Evolutionary conservation across 2,888 invertebrate species (phyloP), one percentile per base, ranked within the genome.

Genomic region (Caenorhabditis wallacei): DNA sequence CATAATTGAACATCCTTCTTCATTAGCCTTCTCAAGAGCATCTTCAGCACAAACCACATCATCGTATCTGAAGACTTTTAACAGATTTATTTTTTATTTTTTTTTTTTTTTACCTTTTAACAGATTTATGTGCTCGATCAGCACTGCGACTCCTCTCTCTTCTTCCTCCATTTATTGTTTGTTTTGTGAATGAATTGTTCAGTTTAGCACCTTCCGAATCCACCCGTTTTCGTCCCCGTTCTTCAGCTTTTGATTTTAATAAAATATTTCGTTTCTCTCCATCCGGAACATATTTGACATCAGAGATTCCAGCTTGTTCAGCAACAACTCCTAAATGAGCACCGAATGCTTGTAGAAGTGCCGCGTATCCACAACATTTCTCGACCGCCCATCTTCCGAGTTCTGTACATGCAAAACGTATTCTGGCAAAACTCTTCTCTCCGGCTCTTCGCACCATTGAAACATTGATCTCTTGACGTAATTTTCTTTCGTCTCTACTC

Each of bases 351-450:
- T 86, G 86, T 1, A 90, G 74, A n/a, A 89, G 70, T 8, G 86
- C 78, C 8, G 87, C 82, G 71, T 90, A 90, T 37, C 89, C 90
- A 30, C 85, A 81, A 63, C 91, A 90, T 59, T 87, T 90, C 16
- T 79, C 80, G 8, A 85, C 63, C 0, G 90, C 88, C 91, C 91
- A 91, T 59, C 84, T 83, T 16, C 86, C 76, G 8, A 91, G 75
- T 63, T 87, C 76, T 20, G 59, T 59, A 18, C 87, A 87, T 3
- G 88, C 90, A 10, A 71, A 57, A n/a, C 86, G 80, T 18, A 84
- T 69, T 53, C 84, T 79, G 16, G 80, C 71, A 37, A 89, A 82
- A 18, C 81, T 69, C 16, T 79, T 84, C 24, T 64, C 85, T 51
- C 87, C 87, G 30, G 79, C 82, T 35, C 78, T 80, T 40, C 63